Conservation (phyloP, 2,797 vertebrate genomes). For the Podargus strigoides region DNA sequence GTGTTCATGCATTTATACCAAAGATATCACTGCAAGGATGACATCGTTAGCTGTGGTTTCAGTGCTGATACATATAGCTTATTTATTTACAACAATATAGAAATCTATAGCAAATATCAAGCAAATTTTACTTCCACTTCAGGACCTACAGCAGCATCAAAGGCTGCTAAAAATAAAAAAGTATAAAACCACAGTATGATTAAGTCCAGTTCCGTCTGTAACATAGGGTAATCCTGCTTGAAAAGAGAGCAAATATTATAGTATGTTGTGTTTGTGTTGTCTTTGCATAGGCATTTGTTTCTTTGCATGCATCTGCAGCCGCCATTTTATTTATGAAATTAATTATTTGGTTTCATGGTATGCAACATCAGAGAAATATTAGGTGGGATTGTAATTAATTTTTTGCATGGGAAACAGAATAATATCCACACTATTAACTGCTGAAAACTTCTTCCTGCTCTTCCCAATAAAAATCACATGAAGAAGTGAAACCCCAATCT, state of each 20-base stretch:
- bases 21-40: background rate
- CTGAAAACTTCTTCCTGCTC: background rate
- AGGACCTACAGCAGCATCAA: background rate
- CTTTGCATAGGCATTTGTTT: background rate
- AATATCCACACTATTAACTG: background rate
- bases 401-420: background rate
- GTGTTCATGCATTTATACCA: background rate
- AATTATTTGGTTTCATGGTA: background rate
- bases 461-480: background rate
- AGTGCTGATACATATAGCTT: background rate
- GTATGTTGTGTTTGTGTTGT: background rate
- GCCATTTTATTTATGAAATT: background rate
- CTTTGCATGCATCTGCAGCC: background rate
- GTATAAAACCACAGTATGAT: background rate
- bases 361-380: background rate
- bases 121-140: background rate
- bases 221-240: background rate
- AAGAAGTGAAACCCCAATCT: background rate
- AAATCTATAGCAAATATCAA: background rate
- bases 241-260: background rate
- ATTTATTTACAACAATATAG: background rate
- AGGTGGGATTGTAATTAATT: background rate
- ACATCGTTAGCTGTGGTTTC: background rate
- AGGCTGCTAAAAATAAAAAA: background rate
- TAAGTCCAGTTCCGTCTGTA: background rate